Percentiles rank a stretch among this genome's conserved stretches.
These are phyloP conservation scores for Panagrolaimus sp. DNA, from an alignment of 1,140 invertebrate genomes.

Conservation along the genomic window DNA sequence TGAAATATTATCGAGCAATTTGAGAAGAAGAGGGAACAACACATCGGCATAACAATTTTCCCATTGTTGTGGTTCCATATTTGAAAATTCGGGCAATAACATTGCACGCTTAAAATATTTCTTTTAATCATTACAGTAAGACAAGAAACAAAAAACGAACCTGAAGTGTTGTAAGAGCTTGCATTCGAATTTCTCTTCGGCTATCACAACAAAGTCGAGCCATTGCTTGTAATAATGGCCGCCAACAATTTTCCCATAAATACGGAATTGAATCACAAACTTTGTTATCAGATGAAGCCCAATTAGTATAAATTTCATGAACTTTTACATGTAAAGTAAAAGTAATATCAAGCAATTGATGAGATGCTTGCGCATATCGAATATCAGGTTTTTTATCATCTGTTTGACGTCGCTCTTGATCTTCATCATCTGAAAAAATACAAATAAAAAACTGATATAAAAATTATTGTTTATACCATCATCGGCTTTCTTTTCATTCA, in stretches of 20 bases:
- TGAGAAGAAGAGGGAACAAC: conserved; percentile 79
- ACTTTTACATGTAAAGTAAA: conserved; percentile 32
- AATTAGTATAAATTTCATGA: conserved; percentile 30
- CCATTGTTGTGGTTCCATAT: conserved; percentile 79
- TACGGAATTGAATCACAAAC: neutral
- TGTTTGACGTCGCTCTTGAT: conserved; percentile 22
- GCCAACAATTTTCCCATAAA: conserved; percentile 15
- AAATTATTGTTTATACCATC: neutral
- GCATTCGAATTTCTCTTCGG: conserved; percentile 71
- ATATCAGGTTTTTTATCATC: conserved; percentile 26
- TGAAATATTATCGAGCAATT: conserved; percentile 67
- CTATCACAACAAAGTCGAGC: conserved; percentile 84
- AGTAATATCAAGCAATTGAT: conserved; percentile 39
- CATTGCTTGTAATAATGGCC: conserved; percentile 67
- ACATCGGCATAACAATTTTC: conserved; percentile 84
- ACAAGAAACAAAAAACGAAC: neutral
- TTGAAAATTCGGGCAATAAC: conserved; percentile 67
- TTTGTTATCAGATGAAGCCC: conserved; percentile 21
- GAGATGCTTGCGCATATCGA: conserved; percentile 26
- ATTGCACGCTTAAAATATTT: neutral
- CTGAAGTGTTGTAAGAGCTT: neutral
- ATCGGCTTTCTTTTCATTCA: neutral
- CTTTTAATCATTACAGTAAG: neutral
- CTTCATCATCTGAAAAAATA: conserved; percentile 18
- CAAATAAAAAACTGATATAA: conserved; percentile 17